Base-by-base conservation (phyloP, 1,140 invertebrate genomes). In the Bombus ignitus region DNA sequence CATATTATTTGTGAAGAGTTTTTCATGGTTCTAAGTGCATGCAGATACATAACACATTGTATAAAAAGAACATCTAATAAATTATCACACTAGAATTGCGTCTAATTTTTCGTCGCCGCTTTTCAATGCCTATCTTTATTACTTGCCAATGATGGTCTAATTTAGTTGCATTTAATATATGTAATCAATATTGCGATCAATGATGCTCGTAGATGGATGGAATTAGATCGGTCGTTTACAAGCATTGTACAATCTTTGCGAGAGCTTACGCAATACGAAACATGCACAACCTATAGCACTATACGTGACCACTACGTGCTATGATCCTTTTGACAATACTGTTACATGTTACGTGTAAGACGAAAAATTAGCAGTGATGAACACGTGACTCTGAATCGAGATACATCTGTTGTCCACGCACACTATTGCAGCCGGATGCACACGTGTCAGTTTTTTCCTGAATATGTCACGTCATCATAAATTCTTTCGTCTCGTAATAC, bases 221-320 rank as follows among this genome's bases (percentile, higher is more conserved):
- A 85, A 81, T 85, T 85, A 81, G 71, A 81, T 80, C 42, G 39
- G 71, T 70, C 65, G 42, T 73, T 81, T 70, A n/a, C 59, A 39
- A 15, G 35, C 44, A 73, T 75, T 68, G 71, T 75, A 59, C 71
- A 81, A 85, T 75, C 13, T 15, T 59, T n/a, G 37, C n/a, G 22
- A 68, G 32, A 81, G 35, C 84, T 85, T 85, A 59, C 66, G 84
- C 84, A 85, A 85, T 74, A 10, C 15, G 39, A 47, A 62, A 62
- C 6, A 53, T 53, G 47, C 18, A 53, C 3, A 66, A 62, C 18
- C 25, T 59, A 35, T 35, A 13, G 18, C 12, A 25, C 44, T 12
- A 9, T 72, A 53, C 32, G 28, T 66, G 44, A 65, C 42, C n/a
- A 28, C 35, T 70, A 71, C n/a, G 25, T 65, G 25, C 8, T 80